Evolutionary conservation across 2,113 vertebrate species (phyloP).

Genomic region (Saguinus imperator): DNA sequence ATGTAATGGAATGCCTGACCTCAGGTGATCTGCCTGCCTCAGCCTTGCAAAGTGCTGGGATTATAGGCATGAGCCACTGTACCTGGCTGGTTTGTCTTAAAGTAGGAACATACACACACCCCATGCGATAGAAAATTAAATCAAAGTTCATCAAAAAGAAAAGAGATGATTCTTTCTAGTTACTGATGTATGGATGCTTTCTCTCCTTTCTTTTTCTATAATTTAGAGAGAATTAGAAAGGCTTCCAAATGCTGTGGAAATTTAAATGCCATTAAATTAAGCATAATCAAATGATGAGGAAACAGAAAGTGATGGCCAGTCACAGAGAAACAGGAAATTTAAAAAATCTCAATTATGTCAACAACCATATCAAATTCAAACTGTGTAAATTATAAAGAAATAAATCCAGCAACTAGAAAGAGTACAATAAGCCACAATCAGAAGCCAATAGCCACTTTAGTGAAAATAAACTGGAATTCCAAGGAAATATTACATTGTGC

Average conservation of each 20-base stretch:
- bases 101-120: background rate
- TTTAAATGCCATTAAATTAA: slow-evolving; percentile 70
- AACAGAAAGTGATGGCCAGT: slow-evolving; percentile 61
- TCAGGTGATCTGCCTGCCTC: no score
- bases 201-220: slow-evolving; percentile 23
- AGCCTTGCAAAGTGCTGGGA: no score
- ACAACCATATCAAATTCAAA: slow-evolving; percentile 71
- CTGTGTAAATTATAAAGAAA: slow-evolving; percentile 62
- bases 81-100: background rate
- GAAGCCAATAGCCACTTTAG: slow-evolving; percentile 47
- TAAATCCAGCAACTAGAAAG: slow-evolving; percentile 53
- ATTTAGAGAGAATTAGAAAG: slow-evolving; percentile 51
- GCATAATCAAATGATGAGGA: slow-evolving; percentile 46
- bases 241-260: slow-evolving; percentile 51
- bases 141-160: slow-evolving; percentile 42
- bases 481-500: slow-evolving; percentile 24
- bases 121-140: slow-evolving; percentile 52
- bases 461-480: slow-evolving; percentile 47
- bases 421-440: background rate
- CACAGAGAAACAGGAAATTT: slow-evolving; percentile 50
- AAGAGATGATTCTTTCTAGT: slow-evolving; percentile 47
- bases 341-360: slow-evolving; percentile 65
- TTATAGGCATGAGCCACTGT: no score
- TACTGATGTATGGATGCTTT: slow-evolving; percentile 18
- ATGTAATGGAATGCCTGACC: background rate